Percentiles rank a stretch among this genome's conserved stretches.
phyloP scores from a whole-genome alignment of 2,113 vertebrate species.

The Larimichthys crocea region DNA sequence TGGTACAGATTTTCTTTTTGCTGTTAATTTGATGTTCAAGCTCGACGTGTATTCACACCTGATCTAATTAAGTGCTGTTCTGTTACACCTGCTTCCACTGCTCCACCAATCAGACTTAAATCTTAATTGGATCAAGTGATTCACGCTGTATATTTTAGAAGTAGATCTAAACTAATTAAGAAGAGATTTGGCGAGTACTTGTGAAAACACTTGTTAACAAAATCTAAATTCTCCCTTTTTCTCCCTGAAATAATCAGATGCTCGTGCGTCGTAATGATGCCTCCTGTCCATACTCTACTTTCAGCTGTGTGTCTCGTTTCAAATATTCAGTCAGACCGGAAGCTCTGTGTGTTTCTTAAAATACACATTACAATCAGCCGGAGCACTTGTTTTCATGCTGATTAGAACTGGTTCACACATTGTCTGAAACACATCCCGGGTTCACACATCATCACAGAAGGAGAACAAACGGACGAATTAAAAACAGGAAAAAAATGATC shows the following conservation, averaged over 20 bases:
- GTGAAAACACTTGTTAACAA: neutral
- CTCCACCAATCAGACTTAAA: conserved; percentile 17
- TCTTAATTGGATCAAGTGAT: conserved; percentile 24
- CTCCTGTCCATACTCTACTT: neutral
- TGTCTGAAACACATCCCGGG: conserved; percentile 51
- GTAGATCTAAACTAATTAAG: neutral
- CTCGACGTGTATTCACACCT: neutral
- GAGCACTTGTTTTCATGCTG: conserved; percentile 51
- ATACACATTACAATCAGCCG: conserved; percentile 42
- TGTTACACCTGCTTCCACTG: conserved; percentile 16
- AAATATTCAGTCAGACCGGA: conserved; percentile 43
- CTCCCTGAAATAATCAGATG: neutral
- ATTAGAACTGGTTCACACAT: conserved; percentile 45
- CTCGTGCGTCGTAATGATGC: neutral
- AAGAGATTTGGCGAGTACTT: neutral
- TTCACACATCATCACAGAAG: conserved; percentile 40
- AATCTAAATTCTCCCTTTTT: neutral
- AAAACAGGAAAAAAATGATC: conserved; percentile 76
- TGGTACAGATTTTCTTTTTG: neutral
- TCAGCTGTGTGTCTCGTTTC: conserved; percentile 23
- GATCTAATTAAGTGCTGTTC: conserved; percentile 25
- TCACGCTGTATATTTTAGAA: neutral
- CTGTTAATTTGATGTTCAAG: conserved; percentile 17
- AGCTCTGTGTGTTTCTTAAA: conserved; percentile 54
- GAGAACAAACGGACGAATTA: conserved; percentile 68